Conservation (phyloP, 2,113 vertebrate genomes). For the Nycticebus coucang region DNA sequence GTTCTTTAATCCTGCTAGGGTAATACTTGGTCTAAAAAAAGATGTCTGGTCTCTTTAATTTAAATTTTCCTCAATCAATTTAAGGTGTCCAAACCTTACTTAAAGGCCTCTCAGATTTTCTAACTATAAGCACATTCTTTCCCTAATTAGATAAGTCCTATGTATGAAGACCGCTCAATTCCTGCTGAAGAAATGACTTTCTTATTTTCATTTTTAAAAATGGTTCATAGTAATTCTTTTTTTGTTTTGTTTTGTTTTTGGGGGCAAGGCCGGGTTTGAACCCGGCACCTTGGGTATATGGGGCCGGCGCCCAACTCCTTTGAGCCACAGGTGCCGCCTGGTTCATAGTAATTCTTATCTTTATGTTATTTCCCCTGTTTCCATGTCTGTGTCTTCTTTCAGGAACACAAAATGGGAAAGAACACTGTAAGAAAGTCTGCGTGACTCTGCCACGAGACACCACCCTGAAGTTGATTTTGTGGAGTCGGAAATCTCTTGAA, state of each 20-base stretch:
- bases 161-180: not conserved
- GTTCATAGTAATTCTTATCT: not conserved
- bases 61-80: constrained; percentile 7
- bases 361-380: not conserved
- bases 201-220: not conserved
- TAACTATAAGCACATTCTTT: constrained; percentile 11
- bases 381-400: not conserved
- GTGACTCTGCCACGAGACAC: not conserved
- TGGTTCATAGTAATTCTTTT: not conserved
- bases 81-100: not conserved
- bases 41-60: constrained; percentile 9
- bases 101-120: constrained; percentile 4
- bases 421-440: not conserved
- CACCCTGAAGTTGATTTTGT: not conserved
- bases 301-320: too few species aligned
- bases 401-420: not conserved
- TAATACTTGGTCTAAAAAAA: not conserved
- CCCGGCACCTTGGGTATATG: too few species aligned
- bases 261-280: too few species aligned
- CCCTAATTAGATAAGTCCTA: not conserved
- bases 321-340: not conserved
- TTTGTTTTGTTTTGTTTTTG: too few species aligned
- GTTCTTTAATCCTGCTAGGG: not conserved
- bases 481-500: not conserved
- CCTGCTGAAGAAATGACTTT: not conserved